A percentile compares a stretch with the other conserved stretches of the same genome.
Conservation (phyloP, 2,113 vertebrate species). For the Accipiter cooperii region DNA sequence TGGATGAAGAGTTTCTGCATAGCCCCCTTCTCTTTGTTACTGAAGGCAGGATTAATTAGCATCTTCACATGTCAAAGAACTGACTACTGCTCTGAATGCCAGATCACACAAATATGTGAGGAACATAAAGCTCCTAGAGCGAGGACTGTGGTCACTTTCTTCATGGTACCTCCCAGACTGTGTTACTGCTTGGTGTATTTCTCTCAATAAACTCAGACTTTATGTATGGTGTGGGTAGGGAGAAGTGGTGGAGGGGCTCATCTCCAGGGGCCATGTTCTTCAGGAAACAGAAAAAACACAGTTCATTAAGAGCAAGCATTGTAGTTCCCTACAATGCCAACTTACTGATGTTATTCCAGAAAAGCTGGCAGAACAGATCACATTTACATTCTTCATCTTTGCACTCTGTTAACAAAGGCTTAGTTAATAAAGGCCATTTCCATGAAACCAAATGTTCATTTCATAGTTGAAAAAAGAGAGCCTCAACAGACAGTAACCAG, state of each 20-base stretch:
- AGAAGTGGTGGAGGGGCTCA: neutral
- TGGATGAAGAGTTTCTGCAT: neutral
- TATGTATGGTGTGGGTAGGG: too few relatives aligned
- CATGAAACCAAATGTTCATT: neutral
- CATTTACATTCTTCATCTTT: neutral
- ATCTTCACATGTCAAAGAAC: neutral
- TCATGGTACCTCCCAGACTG: neutral
- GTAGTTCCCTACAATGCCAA: neutral
- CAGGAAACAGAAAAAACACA: neutral
- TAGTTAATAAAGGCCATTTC: neutral
- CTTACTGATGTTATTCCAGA: neutral
- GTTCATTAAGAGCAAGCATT: neutral
- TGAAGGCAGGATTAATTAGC: neutral
- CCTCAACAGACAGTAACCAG: neutral
- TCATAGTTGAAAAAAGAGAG: neutral
- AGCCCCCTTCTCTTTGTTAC: neutral
- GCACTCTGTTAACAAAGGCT: neutral
- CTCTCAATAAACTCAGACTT: neutral
- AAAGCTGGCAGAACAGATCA: neutral
- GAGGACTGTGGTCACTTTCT: neutral
- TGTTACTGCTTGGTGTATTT: neutral
- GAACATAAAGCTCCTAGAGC: neutral
- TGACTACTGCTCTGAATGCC: neutral
- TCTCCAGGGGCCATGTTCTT: neutral
- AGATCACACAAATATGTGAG: neutral